A percentile compares a stretch with the other conserved stretches of the same genome.
Evolutionary conservation across 2,888 invertebrate species (phyloP).

Genomic region (Celastrina argiolus): DNA sequence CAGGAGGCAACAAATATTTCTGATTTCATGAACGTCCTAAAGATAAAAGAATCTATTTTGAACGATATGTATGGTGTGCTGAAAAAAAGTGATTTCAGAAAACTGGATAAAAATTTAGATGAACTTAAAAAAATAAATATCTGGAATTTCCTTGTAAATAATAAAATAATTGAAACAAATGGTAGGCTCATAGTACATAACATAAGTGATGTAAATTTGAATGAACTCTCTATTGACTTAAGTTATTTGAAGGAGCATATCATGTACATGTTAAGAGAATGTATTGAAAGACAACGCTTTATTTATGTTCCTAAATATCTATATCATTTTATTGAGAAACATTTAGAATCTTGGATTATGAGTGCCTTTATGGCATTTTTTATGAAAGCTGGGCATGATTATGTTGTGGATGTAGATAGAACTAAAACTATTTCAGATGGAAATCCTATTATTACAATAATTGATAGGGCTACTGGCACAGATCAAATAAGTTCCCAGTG

Average conservation of each 20-base stretch:
- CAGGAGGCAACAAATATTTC: not conserved
- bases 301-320: slow-evolving; percentile 23
- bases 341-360: slow-evolving; percentile 22
- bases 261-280: slow-evolving; percentile 18
- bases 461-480: slow-evolving; percentile 22
- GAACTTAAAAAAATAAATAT: slow-evolving; percentile 4
- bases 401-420: slow-evolving; percentile 24
- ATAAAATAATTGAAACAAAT: slow-evolving; percentile 3
- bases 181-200: slow-evolving; percentile 7
- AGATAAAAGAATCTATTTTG: slow-evolving; percentile 17
- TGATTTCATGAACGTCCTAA: not conserved
- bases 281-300: slow-evolving; percentile 1
- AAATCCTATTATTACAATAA: slow-evolving; percentile 24
- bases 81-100: slow-evolving; percentile 12
- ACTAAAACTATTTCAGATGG: slow-evolving; percentile 21
- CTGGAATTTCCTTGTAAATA: not conserved
- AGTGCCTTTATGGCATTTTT: slow-evolving; percentile 19
- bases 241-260: slow-evolving; percentile 10
- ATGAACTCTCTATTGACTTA: slow-evolving; percentile 5
- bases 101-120: slow-evolving; percentile 22
- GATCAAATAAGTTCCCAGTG: slow-evolving; percentile 21
- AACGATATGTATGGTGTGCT: slow-evolving; percentile 5
- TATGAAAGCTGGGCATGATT: slow-evolving; percentile 22
- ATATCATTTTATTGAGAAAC: slow-evolving; percentile 18
- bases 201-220: slow-evolving; percentile 1